Evolutionary conservation across 2,888 invertebrate species (phyloP), one percentile per base, ranked within the genome.

Genomic region (Lasioglossum marginatum): DNA sequence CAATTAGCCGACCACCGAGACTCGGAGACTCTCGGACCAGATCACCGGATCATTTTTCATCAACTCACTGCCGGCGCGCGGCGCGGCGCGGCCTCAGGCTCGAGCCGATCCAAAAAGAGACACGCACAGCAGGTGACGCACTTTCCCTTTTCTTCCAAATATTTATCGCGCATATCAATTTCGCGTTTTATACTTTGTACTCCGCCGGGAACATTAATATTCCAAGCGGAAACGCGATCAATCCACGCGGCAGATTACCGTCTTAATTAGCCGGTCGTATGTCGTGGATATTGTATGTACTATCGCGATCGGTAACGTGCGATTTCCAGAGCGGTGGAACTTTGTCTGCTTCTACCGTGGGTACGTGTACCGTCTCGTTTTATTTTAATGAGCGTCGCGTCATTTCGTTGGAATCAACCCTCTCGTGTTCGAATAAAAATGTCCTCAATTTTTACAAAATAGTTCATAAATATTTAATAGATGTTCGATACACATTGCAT

Each of bases 221-320:
- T n/a, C 19, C 27, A n/a, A 43, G 8, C n/a, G 12, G 66, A 40
- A 40, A 27, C 8, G n/a, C 72, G 31, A 52, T 71, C 16, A 60
- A 27, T 60, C 19, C 27, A 43, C 43, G 74, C 34, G 63, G 63
- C 43, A 34, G 48, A 27, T 66, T 73, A 57, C 57, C 37, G 75
- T 72, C 63, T 72, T 76, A 83, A 83, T 83, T 76, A 76, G 19
- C 4, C n/a, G 37, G 31, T 19, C 63, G 73, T 48, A 10, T 10
- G 40, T 57, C 23, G 27, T 68, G 40, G 0, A 60, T 60, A 45
- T 45, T 5, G 6, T 31, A 27, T 63, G 6, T 31, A 27, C 52
- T 63, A 52, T 78, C 71, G 71, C 52, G 82, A 78, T 71, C 48
- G 75, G 16, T 4, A 85, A 71, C 57, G 37, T 52, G 52, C 63